Percentiles rank a stretch among this genome's conserved stretches.
Evolutionary conservation across 2,797 vertebrate genomes (phyloP).

Genomic region (Sebastes jordani): DNA sequence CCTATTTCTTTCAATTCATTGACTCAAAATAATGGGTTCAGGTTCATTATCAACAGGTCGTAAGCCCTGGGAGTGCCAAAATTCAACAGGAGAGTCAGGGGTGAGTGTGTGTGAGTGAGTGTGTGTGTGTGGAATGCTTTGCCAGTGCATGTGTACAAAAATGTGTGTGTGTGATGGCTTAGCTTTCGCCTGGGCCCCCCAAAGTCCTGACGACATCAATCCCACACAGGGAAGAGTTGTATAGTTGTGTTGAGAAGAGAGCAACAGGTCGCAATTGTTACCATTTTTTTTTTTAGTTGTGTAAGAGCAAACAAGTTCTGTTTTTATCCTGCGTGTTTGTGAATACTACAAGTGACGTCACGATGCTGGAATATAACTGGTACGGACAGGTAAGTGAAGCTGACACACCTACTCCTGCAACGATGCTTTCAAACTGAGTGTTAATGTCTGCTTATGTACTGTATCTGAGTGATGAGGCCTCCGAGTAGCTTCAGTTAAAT

Average conservation of each 20-base stretch:
- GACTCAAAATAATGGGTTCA: conserved; percentile 99
- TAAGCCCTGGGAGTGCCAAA: conserved; percentile 93
- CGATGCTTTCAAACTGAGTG: neutral
- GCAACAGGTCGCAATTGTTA: conserved; percentile 56
- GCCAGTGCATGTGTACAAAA: conserved; percentile 57
- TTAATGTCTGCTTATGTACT: neutral
- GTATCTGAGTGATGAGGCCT: neutral
- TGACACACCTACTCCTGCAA: conserved; percentile 18
- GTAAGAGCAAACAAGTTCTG: neutral
- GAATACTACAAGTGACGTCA: conserved; percentile 59
- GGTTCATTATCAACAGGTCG: conserved; percentile 99
- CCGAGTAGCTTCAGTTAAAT: neutral
- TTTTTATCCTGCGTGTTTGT: neutral
- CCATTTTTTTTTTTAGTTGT: neutral
- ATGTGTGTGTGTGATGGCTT: conserved; percentile 68
- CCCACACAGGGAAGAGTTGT: conserved; percentile 79
- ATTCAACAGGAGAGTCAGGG: conserved; percentile 85
- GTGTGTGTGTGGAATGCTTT: conserved; percentile 23
- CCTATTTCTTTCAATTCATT: conserved; percentile 99
- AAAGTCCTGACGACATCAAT: conserved; percentile 80
- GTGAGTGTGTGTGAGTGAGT: conserved; percentile 9
- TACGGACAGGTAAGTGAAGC: conserved; percentile 93
- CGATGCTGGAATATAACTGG: conserved; percentile 98
- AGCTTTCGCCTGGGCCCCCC: conserved; percentile 73
- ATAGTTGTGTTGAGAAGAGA: conserved; percentile 63